Base-by-base conservation (phyloP, 2,888 invertebrate genomes). In the Pristionchus arcanus region DNA sequence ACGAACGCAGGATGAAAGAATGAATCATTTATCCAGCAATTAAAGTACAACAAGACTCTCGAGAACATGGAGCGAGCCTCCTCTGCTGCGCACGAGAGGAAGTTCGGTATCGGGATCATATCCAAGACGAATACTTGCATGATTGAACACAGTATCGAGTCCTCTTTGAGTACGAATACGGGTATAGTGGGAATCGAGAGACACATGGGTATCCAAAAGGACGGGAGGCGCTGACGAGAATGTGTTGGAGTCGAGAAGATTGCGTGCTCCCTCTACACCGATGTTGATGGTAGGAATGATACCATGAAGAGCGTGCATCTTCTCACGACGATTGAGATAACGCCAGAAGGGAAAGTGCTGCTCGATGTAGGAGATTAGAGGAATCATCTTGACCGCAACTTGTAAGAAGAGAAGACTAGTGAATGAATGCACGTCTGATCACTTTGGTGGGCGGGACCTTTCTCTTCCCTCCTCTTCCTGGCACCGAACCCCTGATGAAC, bases 1-100 rank as follows among this genome's bases (percentile, higher is more conserved):
- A 81, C 21, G 81, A 81, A 81, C 81, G 49, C 81, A 49, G 81
- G 81, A 34, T 81, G 49, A 42, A 42, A 31, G 81, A 81, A 81
- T 81, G 81, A 81, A 16, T 21, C 9, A n/a, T 81, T 49, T n/a
- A 42, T 81, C 25, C 7, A 19, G 2, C 42, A 21, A 31, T 81
- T 81, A 81, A n/a, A n/a, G 3, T 16, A 81, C 81, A 15, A 81
- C 42, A n/a, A 81, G 81, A 21, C 34, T 31, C 49, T 81, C 81
- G 9, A 81, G 5, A 42, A 49, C 49, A 25, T 81, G 81, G 7
- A 81, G 42, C 21, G 42, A 81, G 2, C 42, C 42, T 42, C 81
- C 81, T 49, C 42, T 21, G 49, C 81, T 81, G 3, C 81, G 19
- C 5, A 81, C n/a, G 2, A 81, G 42, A 5, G 81, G 81, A 16